phyloP scores from a whole-genome alignment of 2,888 invertebrate genomes.

The Strigamia transsilvanica region DNA sequence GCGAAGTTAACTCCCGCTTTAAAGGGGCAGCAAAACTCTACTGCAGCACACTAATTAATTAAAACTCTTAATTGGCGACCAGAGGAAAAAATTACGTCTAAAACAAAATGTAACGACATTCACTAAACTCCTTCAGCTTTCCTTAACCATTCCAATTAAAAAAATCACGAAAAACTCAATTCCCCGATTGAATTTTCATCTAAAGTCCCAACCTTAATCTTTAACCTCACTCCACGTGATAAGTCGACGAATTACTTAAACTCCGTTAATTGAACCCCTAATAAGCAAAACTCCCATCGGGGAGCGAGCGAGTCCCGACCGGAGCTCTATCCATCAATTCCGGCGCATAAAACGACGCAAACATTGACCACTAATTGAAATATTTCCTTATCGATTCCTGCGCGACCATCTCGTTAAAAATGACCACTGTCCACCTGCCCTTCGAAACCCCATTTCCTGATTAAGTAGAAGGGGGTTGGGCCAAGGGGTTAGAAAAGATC shows the following conservation, averaged over 20 bases:
- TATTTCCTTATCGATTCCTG: background rate
- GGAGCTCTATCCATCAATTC: background rate
- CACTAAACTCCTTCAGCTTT: background rate
- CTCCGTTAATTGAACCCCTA: background rate
- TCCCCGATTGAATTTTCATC: background rate
- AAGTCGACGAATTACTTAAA: background rate
- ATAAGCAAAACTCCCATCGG: background rate
- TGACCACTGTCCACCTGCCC: slow-evolving; percentile 14
- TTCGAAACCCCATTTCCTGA: background rate
- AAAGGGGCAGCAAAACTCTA: background rate
- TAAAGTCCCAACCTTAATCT: background rate
- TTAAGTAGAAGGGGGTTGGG: slow-evolving; percentile 27
- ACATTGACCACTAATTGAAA: background rate
- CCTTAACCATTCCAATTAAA: background rate
- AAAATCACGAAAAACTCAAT: background rate
- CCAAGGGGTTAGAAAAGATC: slow-evolving; percentile 6
- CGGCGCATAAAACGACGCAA: background rate
- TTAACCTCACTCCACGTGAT: background rate
- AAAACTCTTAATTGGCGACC: too few species aligned
- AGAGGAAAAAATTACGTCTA: too few species aligned
- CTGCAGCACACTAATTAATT: too few species aligned
- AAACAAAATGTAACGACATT: too few species aligned
- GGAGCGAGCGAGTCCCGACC: background rate
- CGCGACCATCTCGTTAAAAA: background rate
- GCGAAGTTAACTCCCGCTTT: background rate